These are phyloP conservation scores for Sphaerophoria taeniata DNA, from an alignment of 2,888 invertebrate species.

Conservation along the genomic window DNA sequence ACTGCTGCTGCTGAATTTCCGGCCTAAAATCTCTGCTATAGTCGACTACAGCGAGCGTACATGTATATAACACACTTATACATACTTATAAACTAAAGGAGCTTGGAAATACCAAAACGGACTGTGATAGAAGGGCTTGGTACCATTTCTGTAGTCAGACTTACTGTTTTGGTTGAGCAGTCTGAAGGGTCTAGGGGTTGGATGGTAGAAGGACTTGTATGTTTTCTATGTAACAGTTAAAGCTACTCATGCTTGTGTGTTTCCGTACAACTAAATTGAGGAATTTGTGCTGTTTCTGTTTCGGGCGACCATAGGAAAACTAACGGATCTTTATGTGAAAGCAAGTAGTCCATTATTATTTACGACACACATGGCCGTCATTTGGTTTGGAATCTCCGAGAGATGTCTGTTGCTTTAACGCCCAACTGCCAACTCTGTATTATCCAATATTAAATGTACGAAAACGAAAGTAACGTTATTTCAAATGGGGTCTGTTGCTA, in stretches of 20 bases:
- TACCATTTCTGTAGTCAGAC: constrained; percentile 47
- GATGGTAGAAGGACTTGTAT: background rate
- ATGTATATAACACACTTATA: background rate
- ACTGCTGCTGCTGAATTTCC: constrained; percentile 60
- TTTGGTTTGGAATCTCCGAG: constrained; percentile 60
- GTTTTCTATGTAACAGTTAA: background rate
- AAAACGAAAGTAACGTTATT: constrained; percentile 70
- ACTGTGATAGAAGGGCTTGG: constrained; percentile 53
- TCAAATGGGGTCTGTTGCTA: constrained; percentile 68
- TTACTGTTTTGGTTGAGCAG: constrained; percentile 39
- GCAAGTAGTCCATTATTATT: constrained; percentile 74
- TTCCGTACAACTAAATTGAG: constrained; percentile 46
- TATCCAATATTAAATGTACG: background rate
- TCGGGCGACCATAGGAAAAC: constrained; percentile 52
- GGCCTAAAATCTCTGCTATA: constrained; percentile 57
- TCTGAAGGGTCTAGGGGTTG: background rate
- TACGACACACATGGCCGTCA: constrained; percentile 73
- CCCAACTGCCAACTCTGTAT: constrained; percentile 3
- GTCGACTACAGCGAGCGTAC: too few species aligned
- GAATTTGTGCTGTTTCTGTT: constrained; percentile 34
- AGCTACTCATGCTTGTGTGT: background rate
- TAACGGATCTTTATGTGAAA: constrained; percentile 71
- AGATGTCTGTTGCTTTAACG: constrained; percentile 71
- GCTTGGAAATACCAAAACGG: constrained; percentile 44
- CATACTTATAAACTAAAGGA: constrained; percentile 29